Evolutionary conservation across 2,888 invertebrate species (phyloP).

Genomic region (Prenolepis imparis): DNA sequence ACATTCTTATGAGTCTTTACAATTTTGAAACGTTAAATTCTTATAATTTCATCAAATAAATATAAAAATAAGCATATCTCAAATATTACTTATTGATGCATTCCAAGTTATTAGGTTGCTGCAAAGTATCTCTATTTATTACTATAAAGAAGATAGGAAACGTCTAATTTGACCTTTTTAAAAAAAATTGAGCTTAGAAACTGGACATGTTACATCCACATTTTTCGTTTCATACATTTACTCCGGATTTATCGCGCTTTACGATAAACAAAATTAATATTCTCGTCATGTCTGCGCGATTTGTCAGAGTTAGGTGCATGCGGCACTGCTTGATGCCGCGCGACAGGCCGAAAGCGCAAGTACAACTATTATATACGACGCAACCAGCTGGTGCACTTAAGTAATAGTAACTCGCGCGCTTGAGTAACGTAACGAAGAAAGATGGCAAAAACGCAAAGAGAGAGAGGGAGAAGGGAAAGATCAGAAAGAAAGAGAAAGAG

Average conservation of each 20-base stretch:
- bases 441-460: slow-evolving; percentile 47
- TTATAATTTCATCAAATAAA: too few species aligned
- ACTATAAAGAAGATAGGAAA: too few species aligned
- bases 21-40: too few species aligned
- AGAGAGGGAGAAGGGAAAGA: slow-evolving; percentile 38
- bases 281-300: background rate
- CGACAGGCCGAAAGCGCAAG: slow-evolving; percentile 69
- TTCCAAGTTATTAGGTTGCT: too few species aligned
- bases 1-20: too few species aligned
- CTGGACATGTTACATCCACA: background rate
- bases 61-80: too few species aligned
- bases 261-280: background rate
- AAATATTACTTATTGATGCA: too few species aligned
- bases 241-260: background rate
- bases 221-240: background rate
- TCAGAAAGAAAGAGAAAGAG: slow-evolving; percentile 29
- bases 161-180: too few species aligned
- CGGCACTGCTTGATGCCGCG: slow-evolving; percentile 12
- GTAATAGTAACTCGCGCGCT: slow-evolving; percentile 65
- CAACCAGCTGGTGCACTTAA: slow-evolving; percentile 68
- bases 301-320: slow-evolving; percentile 5
- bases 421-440: slow-evolving; percentile 63
- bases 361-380: slow-evolving; percentile 72
- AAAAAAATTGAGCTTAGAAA: background rate
- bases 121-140: too few species aligned